These are phyloP conservation scores for Phengaris arion DNA, from an alignment of 2,888 invertebrate species.

Conservation along the genomic window DNA sequence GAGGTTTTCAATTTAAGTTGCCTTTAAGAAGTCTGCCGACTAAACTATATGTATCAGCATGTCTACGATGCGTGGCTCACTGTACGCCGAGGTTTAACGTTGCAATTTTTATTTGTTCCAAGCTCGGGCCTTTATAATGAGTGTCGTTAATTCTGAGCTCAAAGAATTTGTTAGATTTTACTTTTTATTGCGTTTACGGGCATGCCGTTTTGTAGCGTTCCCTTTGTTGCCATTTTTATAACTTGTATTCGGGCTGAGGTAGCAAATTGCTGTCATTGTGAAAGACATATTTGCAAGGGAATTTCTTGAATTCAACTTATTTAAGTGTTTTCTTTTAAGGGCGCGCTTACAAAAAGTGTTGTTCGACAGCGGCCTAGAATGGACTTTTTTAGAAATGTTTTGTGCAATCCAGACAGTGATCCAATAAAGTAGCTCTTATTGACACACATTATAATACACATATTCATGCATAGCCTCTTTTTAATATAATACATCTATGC, in stretches of 20 bases:
- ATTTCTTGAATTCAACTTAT: not conserved
- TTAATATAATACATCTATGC: no score
- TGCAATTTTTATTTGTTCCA: constrained; percentile 35
- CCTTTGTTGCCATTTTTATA: constrained; percentile 17
- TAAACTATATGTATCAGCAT: not conserved
- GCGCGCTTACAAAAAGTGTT: not conserved
- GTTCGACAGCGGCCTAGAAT: not conserved
- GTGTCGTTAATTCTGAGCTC: constrained; percentile 35
- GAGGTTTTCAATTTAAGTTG: no score
- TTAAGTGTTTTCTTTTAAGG: not conserved
- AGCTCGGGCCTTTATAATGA: constrained; percentile 35
- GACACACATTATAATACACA: no score
- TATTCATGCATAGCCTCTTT: no score
- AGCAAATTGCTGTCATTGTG: constrained; percentile 17
- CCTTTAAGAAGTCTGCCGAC: not conserved
- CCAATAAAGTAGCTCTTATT: no score
- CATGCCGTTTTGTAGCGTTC: constrained; percentile 9
- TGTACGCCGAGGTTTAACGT: constrained; percentile 17
- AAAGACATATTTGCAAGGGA: constrained; percentile 6
- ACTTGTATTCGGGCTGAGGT: constrained; percentile 12
- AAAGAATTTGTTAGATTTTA: constrained; percentile 30
- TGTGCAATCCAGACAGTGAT: no score
- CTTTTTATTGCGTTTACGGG: constrained; percentile 23
- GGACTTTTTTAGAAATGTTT: no score
- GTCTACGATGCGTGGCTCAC: not conserved